Base-by-base conservation (phyloP, 2,888 invertebrate genomes). In the Scaptomyza cyrtandrae region DNA sequence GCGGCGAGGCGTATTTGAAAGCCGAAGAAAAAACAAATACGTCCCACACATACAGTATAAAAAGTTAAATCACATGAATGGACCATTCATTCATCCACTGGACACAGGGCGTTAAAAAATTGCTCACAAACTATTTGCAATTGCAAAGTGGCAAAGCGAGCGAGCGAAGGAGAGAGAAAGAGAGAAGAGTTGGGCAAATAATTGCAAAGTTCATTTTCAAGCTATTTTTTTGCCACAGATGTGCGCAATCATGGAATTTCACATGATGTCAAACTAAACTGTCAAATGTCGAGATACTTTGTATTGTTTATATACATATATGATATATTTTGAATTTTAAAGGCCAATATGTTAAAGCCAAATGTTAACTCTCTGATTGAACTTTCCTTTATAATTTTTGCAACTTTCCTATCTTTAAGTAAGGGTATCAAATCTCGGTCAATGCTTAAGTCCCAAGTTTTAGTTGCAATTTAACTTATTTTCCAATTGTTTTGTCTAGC, bases 1-100 rank as follows among this genome's bases (percentile, higher is more conserved):
- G 13, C 48, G 56, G 71, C 19, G 55, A 37, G 49, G 37, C 41
- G 64, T 68, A 60, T 57, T 60, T 61, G 59, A 68, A 70, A 64
- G 74, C 71, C 49, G 68, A 35, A 52, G 58, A 50, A 62, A 41
- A 72, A 73, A 75, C 78, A 72, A 85, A 71, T 82, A 75, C 72
- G 62, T 63, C 43, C 35, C 35, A 13, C 61, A 55, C 71, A 50
- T 5, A 52, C 11, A 41, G 41, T 5, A 84, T 64, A 78, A 85
- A 87, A 69, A 74, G 82, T 73, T 64, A 71, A 56, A 68, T 64
- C 67, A 76, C 58, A 68, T 78, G 76, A 85, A 78, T 69, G 71
- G 69, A 41, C 74, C 58, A 75, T 73, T 78, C 78, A 75, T 59
- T 54, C 60, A 78, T 73, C 68, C 78, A 78, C 61, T 54, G 73